Evolutionary conservation across 2,113 vertebrate species (phyloP).

Genomic region (Donacobius atricapilla): DNA sequence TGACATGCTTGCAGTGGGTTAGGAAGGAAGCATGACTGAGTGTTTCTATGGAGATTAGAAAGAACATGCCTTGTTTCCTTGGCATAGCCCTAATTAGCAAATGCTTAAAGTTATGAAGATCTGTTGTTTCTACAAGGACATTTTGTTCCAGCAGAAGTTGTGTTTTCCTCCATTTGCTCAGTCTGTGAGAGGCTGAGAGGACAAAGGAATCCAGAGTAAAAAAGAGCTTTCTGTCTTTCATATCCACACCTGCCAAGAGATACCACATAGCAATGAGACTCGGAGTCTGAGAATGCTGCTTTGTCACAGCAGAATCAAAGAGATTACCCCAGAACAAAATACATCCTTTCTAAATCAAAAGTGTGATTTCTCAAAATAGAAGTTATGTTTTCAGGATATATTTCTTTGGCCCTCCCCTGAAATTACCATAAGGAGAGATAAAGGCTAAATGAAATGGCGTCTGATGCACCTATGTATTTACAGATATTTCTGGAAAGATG

Average conservation of each 20-base stretch:
- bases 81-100: constrained; percentile 36
- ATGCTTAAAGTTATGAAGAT: neutral
- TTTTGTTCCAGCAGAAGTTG: constrained; percentile 24
- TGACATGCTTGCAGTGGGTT: neutral
- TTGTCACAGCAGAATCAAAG: neutral
- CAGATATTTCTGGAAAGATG: neutral
- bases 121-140: constrained; percentile 14
- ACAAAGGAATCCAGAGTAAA: neutral
- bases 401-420: neutral
- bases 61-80: neutral
- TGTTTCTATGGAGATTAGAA: constrained; percentile 8
- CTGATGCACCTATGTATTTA: neutral
- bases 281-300: neutral
- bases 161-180: constrained; percentile 14
- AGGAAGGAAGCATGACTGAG: constrained; percentile 57
- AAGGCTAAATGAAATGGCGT: neutral
- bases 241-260: neutral
- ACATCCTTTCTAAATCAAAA: neutral
- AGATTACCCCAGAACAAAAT: neutral
- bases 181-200: neutral
- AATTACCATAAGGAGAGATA: neutral
- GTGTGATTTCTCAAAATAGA: neutral
- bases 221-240: neutral
- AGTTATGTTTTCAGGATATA: neutral
- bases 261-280: neutral